Conservation (phyloP, 2,888 invertebrate species). For the Hirtodrosophila confusa region DNA sequence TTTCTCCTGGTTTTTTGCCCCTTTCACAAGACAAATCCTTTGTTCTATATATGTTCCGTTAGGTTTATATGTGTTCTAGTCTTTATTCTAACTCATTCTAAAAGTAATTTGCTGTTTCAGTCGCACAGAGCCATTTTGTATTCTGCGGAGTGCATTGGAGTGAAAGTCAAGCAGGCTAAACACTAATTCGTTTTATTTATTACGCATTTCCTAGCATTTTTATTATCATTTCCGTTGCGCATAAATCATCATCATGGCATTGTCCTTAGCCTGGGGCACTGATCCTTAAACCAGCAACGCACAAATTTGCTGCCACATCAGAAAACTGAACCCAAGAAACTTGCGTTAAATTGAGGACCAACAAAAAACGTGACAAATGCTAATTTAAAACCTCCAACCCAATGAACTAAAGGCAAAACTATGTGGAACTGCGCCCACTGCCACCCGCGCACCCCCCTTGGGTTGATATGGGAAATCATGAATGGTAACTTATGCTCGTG, state of each 20-base stretch:
- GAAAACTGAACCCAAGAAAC: conserved; percentile 48
- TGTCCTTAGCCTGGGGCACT: conserved; percentile 32
- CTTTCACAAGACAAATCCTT: conserved; percentile 9
- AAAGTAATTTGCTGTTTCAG: conserved; percentile 1
- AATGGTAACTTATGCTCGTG: conserved; percentile 71
- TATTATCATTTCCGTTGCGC: conserved; percentile 76
- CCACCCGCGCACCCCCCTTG: conserved; percentile 19
- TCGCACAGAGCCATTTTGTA: conserved; percentile 8
- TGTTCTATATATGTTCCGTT: conserved; percentile 14
- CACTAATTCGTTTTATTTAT: conserved; percentile 74
- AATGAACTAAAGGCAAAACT: conserved; percentile 44
- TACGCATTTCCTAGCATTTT: conserved; percentile 76
- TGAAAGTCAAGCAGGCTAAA: conserved; percentile 48
- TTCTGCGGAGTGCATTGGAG: conserved; percentile 49
- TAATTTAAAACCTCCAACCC: conserved; percentile 79
- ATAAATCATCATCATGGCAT: conserved; percentile 72
- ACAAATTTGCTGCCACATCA: conserved; percentile 63
- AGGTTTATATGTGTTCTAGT: background rate
- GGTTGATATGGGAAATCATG: conserved; percentile 56
- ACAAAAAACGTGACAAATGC: conserved; percentile 79
- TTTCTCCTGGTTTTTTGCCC: no score
- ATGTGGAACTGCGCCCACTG: conserved; percentile 23
- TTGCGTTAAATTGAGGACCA: conserved; percentile 69
- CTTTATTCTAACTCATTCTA: background rate
- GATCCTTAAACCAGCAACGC: conserved; percentile 41